These are phyloP conservation scores for Gari tellinella DNA, from an alignment of 2,888 invertebrate genomes.

Conservation along the genomic window DNA sequence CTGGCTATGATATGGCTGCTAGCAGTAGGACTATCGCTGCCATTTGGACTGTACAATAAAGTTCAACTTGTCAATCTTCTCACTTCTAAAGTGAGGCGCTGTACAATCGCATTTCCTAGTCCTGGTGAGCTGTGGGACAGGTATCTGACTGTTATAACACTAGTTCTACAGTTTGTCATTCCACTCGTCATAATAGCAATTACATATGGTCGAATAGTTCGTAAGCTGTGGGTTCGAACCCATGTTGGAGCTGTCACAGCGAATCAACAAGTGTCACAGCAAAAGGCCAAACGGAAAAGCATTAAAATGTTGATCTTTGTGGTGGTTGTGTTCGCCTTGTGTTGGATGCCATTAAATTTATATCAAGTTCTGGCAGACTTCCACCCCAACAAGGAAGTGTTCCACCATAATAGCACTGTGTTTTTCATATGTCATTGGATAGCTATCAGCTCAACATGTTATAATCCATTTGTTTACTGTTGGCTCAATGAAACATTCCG, in stretches of 20 bases:
- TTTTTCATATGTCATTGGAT: conserved; percentile 85
- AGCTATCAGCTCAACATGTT: conserved; percentile 85
- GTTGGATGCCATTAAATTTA: conserved; percentile 85
- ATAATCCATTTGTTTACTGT: conserved; percentile 85
- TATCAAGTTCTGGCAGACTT: conserved; percentile 84
- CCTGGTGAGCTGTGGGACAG: conserved; percentile 79
- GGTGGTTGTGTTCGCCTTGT: conserved; percentile 84
- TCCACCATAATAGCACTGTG: conserved; percentile 82
- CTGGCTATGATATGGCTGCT: conserved; percentile 83
- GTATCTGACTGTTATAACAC: conserved; percentile 83
- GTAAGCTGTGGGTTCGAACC: conserved; percentile 81
- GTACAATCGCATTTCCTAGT: conserved; percentile 80
- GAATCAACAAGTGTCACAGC: conserved; percentile 82
- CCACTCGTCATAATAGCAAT: conserved; percentile 84
- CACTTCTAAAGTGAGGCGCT: conserved; percentile 70
- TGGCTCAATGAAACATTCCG: conserved; percentile 85
- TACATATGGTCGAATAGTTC: conserved; percentile 83
- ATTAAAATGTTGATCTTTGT: conserved; percentile 85
- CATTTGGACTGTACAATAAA: conserved; percentile 83
- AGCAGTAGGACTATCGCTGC: conserved; percentile 81
- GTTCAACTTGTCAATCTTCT: conserved; percentile 67
- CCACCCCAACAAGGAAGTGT: conserved; percentile 74
- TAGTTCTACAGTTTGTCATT: conserved; percentile 84
- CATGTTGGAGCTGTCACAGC: conserved; percentile 84
- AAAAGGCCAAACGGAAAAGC: conserved; percentile 84